A percentile compares a stretch with the other conserved stretches of the same genome.
Conservation (phyloP, 2,113 vertebrate species). For the Chaenocephalus aceratus region DNA sequence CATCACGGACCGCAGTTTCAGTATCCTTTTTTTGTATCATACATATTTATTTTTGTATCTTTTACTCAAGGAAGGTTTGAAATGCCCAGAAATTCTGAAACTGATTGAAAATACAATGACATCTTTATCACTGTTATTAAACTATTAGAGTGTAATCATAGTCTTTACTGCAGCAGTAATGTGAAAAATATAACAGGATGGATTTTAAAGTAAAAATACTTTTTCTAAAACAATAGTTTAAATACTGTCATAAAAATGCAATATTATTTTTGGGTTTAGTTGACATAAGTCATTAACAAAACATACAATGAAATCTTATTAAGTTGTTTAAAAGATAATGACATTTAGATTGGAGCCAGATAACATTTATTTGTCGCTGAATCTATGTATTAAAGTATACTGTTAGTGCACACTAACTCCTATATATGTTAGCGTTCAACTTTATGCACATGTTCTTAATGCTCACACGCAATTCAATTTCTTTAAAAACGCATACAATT, state of each 20-base stretch:
- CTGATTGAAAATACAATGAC: conserved; percentile 9
- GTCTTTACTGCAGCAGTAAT: not conserved
- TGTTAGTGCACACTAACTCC: not conserved
- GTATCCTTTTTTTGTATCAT: conserved; percentile 86
- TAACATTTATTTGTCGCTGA: not conserved
- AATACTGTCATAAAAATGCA: not conserved
- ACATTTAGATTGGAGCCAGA: not conserved
- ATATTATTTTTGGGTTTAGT: not conserved
- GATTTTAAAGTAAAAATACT: not conserved
- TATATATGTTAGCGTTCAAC: not conserved
- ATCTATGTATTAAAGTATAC: not conserved
- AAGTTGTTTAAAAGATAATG: not conserved
- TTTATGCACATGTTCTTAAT: not conserved
- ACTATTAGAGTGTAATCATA: conserved; percentile 2
- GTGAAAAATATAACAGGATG: not conserved
- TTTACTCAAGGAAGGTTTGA: not conserved
- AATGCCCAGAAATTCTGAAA: conserved; percentile 8
- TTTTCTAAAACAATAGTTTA: not conserved
- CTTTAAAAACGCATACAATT: conserved; percentile 6
- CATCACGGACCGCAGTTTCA: conserved; percentile 96
- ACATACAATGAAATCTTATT: not conserved
- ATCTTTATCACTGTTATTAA: not conserved
- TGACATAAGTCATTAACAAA: not conserved
- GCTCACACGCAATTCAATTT: not conserved
- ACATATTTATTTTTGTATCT: not conserved